These are phyloP conservation scores for Drosophila serrata DNA, from an alignment of 1,140 invertebrate genomes.

Conservation along the genomic window DNA sequence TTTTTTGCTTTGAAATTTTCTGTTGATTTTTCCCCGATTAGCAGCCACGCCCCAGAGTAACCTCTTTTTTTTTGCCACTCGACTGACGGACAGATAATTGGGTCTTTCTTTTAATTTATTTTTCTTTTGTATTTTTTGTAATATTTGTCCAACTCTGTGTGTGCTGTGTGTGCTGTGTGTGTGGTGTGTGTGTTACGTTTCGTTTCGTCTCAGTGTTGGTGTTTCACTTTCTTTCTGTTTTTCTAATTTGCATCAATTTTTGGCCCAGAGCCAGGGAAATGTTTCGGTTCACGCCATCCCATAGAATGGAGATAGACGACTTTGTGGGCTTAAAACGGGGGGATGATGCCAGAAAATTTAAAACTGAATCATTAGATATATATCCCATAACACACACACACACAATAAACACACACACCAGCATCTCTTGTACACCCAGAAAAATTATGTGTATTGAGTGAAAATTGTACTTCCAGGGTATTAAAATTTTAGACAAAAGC, in stretches of 20 bases:
- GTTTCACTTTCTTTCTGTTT: constrained; percentile 53
- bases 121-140: constrained; percentile 46
- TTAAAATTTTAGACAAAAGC: too few species aligned
- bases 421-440: constrained; percentile 7
- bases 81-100: constrained; percentile 41
- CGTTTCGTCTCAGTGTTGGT: constrained; percentile 39
- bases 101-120: constrained; percentile 48
- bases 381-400: constrained; percentile 41
- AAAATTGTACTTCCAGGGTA: not conserved
- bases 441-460: not conserved
- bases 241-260: constrained; percentile 75
- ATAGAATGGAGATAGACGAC: constrained; percentile 70
- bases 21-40: constrained; percentile 61
- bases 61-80: constrained; percentile 27
- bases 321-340: constrained; percentile 1
- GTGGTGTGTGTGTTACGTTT: constrained; percentile 29
- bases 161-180: constrained; percentile 44
- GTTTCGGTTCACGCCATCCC: constrained; percentile 67
- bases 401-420: constrained; percentile 10
- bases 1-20: constrained; percentile 34
- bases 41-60: constrained; percentile 55
- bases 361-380: constrained; percentile 46
- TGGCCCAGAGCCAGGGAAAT: constrained; percentile 66
- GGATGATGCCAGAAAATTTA: constrained; percentile 18
- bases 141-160: constrained; percentile 38